A percentile compares a stretch with the other conserved stretches of the same genome.
Conservation (phyloP, 1,140 invertebrate species). For the Penaeus chinensis region DNA sequence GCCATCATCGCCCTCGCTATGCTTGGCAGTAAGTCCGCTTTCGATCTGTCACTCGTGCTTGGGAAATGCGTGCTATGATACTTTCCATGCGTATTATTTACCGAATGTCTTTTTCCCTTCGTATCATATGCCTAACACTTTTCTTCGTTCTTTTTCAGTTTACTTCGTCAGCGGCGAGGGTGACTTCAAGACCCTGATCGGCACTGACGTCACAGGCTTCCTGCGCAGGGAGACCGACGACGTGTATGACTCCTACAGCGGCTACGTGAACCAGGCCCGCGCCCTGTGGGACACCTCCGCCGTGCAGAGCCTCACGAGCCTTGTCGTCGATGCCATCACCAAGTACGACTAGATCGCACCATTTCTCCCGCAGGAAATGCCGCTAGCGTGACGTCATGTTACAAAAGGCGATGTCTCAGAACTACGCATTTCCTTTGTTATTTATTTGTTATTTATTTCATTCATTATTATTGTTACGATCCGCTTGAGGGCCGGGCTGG, state of each 20-base stretch:
- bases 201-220: neutral
- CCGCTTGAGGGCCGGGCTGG: neutral
- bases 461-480: conserved; percentile 13
- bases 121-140: neutral
- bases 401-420: neutral
- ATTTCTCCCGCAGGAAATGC: no score
- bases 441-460: conserved; percentile 28
- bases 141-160: neutral
- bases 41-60: neutral
- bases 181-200: neutral
- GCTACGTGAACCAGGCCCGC: conserved; percentile 16
- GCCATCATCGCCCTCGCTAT: conserved; percentile 34
- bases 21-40: neutral
- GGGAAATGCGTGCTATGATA: neutral
- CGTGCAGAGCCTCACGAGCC: neutral
- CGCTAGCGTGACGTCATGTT: neutral
- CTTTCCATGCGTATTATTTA: neutral
- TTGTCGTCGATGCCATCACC: conserved; percentile 23
- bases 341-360: conserved; percentile 6
- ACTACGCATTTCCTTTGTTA: neutral
- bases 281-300: conserved; percentile 1
- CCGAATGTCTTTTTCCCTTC: neutral
- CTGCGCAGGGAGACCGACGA: neutral
- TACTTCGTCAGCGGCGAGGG: neutral
- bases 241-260: conserved; percentile 14